These are phyloP conservation scores for Nymphalis c-album DNA, from an alignment of 2,888 invertebrate genomes.

Conservation along the genomic window DNA sequence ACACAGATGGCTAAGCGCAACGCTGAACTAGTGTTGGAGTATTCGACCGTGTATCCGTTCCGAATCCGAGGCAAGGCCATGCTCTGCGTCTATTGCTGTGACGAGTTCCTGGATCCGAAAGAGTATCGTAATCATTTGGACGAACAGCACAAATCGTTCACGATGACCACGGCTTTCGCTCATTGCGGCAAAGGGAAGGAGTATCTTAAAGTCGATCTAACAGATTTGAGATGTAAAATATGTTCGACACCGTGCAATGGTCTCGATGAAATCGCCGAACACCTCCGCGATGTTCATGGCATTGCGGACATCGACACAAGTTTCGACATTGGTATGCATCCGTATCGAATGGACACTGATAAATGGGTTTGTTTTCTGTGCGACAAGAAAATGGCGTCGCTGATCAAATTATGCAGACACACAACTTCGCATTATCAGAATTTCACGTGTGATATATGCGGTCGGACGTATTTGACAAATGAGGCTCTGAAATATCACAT, in stretches of 20 bases:
- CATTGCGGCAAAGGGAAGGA: slow-evolving; percentile 58
- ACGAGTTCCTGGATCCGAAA: slow-evolving; percentile 58
- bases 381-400: slow-evolving; percentile 54
- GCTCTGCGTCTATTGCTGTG: slow-evolving; percentile 72
- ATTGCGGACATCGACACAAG: slow-evolving; percentile 51
- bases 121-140: slow-evolving; percentile 61
- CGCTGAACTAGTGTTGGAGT: slow-evolving; percentile 67
- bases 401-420: slow-evolving; percentile 63
- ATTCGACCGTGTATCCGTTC: slow-evolving; percentile 71
- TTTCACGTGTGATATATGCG: slow-evolving; percentile 68
- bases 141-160: slow-evolving; percentile 54
- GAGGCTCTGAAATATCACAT: slow-evolving; percentile 67
- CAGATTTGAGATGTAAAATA: slow-evolving; percentile 59
- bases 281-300: slow-evolving; percentile 55
- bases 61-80: slow-evolving; percentile 59
- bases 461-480: slow-evolving; percentile 58
- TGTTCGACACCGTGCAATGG: slow-evolving; percentile 52
- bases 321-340: slow-evolving; percentile 62
- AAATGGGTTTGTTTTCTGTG: slow-evolving; percentile 63
- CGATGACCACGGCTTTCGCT: slow-evolving; percentile 62
- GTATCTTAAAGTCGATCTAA: slow-evolving; percentile 67
- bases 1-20: slow-evolving; percentile 62
- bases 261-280: slow-evolving; percentile 55
- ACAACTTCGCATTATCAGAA: slow-evolving; percentile 64
- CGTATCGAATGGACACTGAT: slow-evolving; percentile 59